Base-by-base conservation (phyloP, 1,140 invertebrate species). In the Sitodiplosis mosellana region DNA sequence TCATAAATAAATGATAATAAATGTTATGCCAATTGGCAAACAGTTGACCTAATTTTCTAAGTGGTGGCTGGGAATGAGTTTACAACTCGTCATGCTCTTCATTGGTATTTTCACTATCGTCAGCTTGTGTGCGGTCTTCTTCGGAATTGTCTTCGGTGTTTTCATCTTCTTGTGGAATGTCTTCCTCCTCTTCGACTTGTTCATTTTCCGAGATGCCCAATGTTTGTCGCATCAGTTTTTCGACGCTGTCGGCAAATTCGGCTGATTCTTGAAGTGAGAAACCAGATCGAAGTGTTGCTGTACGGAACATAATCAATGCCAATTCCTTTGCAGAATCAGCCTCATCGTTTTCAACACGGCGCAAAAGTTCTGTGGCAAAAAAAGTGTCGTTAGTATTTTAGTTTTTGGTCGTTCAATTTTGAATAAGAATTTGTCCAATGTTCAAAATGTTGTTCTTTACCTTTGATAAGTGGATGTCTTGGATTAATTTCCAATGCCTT, bases 401-500 rank as follows among this genome's bases (percentile, higher is more conserved):
- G n/a, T n/a, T n/a, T n/a, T n/a, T n/a, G n/a, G n/a, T n/a, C n/a
- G n/a, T n/a, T n/a, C n/a, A n/a, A n/a, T n/a, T n/a, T n/a, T n/a
- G n/a, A n/a, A n/a, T n/a, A n/a, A n/a, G n/a, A n/a, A 27, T 27
- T 27, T 27, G 27, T 27, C 27, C 27, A 27, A 27, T 10, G 27
- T 27, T 27, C 10, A 3, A 27, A 27, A 27, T 27, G n/a, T n/a
- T n/a, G n/a, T n/a, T 27, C 3, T 3, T 27, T 27, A 27, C 27
- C 27, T 27, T 83, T 84, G 51, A 98, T 84, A 4, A 99, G 68
- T 11, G 95, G 94, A 79, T 99, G 96, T 34, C 90, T 72, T 15
- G 94, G 92, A 69, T 99, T 99, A 48, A 99, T 83, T 72, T 99
- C 96, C 45, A 99, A 63, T 17, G 86, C 92, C 67, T 99, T 99